Evolutionary conservation across 2,113 vertebrate species (phyloP).

Genomic region (Crotalus helleri): DNA sequence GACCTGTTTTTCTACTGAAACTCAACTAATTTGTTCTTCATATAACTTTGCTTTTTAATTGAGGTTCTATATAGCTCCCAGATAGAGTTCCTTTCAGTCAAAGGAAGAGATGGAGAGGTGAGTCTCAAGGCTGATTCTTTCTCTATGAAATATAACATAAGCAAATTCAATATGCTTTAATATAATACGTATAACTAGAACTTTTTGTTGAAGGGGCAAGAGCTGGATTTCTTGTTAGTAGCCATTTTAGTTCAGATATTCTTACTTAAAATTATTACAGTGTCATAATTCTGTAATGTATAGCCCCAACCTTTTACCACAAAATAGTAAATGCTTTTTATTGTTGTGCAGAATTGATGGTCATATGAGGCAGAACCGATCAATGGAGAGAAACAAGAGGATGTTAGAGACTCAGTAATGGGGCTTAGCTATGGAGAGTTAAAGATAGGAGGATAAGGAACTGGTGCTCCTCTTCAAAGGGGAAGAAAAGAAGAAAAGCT

Average conservation of each 20-base stretch:
- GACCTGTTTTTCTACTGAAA: neutral
- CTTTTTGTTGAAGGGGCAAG: neutral
- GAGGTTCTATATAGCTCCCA: neutral
- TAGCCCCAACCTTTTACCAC: neutral
- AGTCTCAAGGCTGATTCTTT: neutral
- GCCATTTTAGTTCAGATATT: neutral
- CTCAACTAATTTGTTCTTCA: neutral
- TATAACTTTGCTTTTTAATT: neutral
- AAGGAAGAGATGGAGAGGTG: neutral
- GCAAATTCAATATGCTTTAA: neutral
- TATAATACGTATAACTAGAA: neutral
- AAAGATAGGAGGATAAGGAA: neutral
- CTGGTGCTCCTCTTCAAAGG: neutral
- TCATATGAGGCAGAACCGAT: neutral
- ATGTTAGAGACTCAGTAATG: neutral
- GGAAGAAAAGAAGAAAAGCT: neutral
- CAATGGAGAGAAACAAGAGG: neutral
- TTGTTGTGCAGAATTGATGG: neutral
- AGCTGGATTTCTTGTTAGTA: neutral
- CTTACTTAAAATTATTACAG: neutral
- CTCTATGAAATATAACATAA: neutral
- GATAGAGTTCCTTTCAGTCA: neutral
- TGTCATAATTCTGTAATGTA: neutral
- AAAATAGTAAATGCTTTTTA: neutral
- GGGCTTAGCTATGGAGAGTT: neutral